Base-by-base conservation (phyloP, 2,797 vertebrate species). In the Hyperoplus lanceolatus region DNA sequence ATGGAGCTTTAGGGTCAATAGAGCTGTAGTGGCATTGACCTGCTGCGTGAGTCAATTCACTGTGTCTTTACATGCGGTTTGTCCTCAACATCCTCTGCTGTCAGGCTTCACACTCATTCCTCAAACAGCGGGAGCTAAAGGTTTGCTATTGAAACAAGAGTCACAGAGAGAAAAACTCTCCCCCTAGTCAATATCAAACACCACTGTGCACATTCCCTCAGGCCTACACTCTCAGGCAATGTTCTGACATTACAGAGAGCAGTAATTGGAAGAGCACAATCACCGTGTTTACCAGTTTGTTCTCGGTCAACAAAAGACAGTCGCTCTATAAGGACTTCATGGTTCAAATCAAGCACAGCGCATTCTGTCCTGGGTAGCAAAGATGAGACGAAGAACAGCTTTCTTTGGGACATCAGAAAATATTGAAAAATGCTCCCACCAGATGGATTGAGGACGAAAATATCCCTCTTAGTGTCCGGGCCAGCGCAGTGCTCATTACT, bases 91-190 rank as follows among this genome's bases (percentile, higher is more conserved):
- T 84, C 80, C 72, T 86, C 77, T 83, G 69, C 75, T 81, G 77
- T 88, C 75, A 75, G 53, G 48, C 75, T 69, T 88, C 86, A 86
- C 86, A 85, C 84, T 90, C 74, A 88, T 93, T 91, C 86, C 75
- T 90, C 87, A 88, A 89, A 89, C 91, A 92, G 85, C 84, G 45
- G 89, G 92, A 89, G 79, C 61, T 49, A 74, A 73, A 83, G 68
- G 79, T 90, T 90, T 91, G 60, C 84, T 90, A 86, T 83, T 88
- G 68, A 76, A 80, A 62, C 70, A 67, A 48, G 6, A 70, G 55
- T 45, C 65, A 68, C 0, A 12, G 70, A 68, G 42, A 75, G 64
- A 76, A 61, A 79, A 81, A 80, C 71, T 21, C 29, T 51, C 75
- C 80, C 64, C 63, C 1, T 1, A 63, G 70, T 72, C 53, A 36